phyloP scores from a whole-genome alignment of 2,888 invertebrate species.

The Vesta saturnalis region DNA sequence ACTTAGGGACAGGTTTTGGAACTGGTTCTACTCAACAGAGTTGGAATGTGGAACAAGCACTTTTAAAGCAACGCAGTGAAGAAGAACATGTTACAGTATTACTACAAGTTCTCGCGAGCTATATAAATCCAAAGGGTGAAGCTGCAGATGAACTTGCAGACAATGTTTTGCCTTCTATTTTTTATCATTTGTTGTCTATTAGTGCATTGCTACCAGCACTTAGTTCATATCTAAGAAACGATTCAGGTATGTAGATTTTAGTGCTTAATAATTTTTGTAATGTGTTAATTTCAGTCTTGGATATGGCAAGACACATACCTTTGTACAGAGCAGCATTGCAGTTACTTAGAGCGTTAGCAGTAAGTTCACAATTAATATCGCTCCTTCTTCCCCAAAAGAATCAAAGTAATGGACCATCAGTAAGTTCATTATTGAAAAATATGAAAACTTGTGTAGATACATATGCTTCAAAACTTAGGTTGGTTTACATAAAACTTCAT shows the following conservation, averaged over 20 bases:
- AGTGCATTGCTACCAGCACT: slow-evolving; percentile 89
- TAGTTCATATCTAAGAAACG: slow-evolving; percentile 91
- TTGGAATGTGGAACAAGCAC: slow-evolving; percentile 97
- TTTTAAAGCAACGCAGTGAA: slow-evolving; percentile 87
- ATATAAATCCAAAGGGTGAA: slow-evolving; percentile 80
- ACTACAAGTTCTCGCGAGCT: slow-evolving; percentile 82
- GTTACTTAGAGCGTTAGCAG: slow-evolving; percentile 79
- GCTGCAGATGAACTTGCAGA: slow-evolving; percentile 61
- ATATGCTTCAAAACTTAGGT: slow-evolving; percentile 87
- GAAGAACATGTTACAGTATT: slow-evolving; percentile 90
- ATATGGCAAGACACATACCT: slow-evolving; percentile 97
- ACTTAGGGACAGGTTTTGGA: slow-evolving; percentile 85
- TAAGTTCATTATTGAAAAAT: slow-evolving; percentile 81
- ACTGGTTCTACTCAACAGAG: slow-evolving; percentile 95
- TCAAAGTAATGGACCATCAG: slow-evolving; percentile 66
- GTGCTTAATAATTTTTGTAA: slow-evolving; percentile 10
- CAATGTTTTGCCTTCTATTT: slow-evolving; percentile 71
- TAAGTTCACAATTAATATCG: slow-evolving; percentile 68
- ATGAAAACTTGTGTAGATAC: slow-evolving; percentile 94
- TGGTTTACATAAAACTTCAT: slow-evolving; percentile 47
- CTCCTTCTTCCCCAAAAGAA: slow-evolving; percentile 70
- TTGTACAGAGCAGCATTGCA: slow-evolving; percentile 88
- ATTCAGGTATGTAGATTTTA: slow-evolving; percentile 70
- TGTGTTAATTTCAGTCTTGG: slow-evolving; percentile 73
- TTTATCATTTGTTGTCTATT: slow-evolving; percentile 79